These are phyloP conservation scores for Zeus faber DNA, from an alignment of 2,113 vertebrate species.

Conservation along the genomic window DNA sequence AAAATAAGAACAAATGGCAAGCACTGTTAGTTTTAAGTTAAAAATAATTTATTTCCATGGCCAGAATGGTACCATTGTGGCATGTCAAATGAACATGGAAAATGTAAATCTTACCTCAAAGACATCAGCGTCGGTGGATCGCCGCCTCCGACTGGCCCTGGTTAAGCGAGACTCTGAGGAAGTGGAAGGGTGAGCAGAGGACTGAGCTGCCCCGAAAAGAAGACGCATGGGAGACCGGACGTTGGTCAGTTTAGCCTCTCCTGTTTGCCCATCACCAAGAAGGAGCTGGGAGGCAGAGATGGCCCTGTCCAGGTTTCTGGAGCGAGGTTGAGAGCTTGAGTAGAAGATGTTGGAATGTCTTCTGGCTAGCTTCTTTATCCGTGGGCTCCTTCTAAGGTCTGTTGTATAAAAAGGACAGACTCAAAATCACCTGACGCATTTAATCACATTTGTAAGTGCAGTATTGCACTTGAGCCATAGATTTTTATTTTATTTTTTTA, in stretches of 20 bases:
- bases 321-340: slow-evolving; percentile 72
- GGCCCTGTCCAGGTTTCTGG: slow-evolving; percentile 73
- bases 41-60: no score
- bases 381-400: slow-evolving; percentile 86
- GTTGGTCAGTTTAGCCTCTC: slow-evolving; percentile 38
- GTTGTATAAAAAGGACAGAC: slow-evolving; percentile 38
- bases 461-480: no score
- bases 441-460: no score
- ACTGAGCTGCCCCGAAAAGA: slow-evolving; percentile 85
- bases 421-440: no score
- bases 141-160: slow-evolving; percentile 54
- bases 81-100: no score
- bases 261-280: slow-evolving; percentile 34
- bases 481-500: no score
- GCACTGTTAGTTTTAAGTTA: no score
- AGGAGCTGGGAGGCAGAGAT: slow-evolving; percentile 62
- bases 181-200: slow-evolving; percentile 48
- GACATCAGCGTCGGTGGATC: slow-evolving; percentile 53
- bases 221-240: slow-evolving; percentile 84
- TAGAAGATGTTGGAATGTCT: slow-evolving; percentile 80
- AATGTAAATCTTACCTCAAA: slow-evolving; percentile 75
- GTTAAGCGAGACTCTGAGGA: slow-evolving; percentile 35
- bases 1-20: no score
- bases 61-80: no score
- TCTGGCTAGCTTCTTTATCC: slow-evolving; percentile 80